These are phyloP conservation scores for Porites lutea DNA, from an alignment of 64 coral and sea anemone species.

Conservation along the genomic window DNA sequence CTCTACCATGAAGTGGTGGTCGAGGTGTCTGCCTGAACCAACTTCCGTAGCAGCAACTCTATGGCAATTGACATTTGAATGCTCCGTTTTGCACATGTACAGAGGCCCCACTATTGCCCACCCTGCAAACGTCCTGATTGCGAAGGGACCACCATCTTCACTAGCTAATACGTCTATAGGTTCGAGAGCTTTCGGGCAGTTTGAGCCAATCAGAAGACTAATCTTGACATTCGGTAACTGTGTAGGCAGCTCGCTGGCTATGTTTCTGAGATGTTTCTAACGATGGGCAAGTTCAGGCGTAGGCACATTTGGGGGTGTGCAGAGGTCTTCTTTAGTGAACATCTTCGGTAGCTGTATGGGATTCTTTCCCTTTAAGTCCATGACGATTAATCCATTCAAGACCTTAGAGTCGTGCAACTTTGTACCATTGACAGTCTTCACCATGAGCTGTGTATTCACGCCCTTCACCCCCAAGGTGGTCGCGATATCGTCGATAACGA, in stretches of 20 bases:
- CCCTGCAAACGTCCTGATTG: slow-evolving; percentile 17
- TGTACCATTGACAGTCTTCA: slow-evolving; percentile 57
- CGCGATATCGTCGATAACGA: slow-evolving; percentile 33
- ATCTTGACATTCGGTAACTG: slow-evolving; percentile 27
- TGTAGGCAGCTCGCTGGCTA: slow-evolving; percentile 4
- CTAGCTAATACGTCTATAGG: slow-evolving; percentile 43
- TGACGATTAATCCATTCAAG: slow-evolving; percentile 17
- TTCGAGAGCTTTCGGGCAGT: slow-evolving; percentile 48
- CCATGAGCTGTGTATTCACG: slow-evolving; percentile 10
- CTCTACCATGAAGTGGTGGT: slow-evolving; percentile 25
- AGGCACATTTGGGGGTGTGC: slow-evolving; percentile 5
- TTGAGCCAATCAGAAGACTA: slow-evolving; percentile 57
- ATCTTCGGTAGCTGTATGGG: slow-evolving; percentile 1
- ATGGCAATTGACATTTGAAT: neutral
- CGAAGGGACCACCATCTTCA: slow-evolving; percentile 45
- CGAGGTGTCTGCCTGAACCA: neutral
- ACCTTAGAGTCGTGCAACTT: slow-evolving; percentile 25
- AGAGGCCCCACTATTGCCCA: slow-evolving; percentile 47
- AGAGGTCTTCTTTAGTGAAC: slow-evolving; percentile 34
- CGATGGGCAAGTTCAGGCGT: slow-evolving; percentile 6
- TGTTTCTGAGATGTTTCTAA: slow-evolving; percentile 25
- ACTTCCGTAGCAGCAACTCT: slow-evolving; percentile 38
- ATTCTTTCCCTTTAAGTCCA: slow-evolving; percentile 17
- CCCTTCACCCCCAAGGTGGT: slow-evolving; percentile 28
- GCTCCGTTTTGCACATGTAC: neutral